Conservation (phyloP, 2,888 invertebrate species). For the Agriopis aurantiaria region DNA sequence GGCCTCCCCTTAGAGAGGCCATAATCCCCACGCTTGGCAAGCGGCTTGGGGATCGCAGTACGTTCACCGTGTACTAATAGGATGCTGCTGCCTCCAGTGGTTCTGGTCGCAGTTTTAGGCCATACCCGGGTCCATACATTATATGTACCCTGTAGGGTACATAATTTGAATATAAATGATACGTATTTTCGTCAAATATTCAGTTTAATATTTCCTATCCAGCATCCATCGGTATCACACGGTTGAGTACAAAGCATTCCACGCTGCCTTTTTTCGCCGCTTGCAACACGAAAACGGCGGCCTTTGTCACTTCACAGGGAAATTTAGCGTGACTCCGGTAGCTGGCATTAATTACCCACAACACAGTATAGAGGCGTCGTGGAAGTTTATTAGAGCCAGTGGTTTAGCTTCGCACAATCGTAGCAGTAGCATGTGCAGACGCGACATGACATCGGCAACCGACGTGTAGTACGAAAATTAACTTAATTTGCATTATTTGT, state of each 20-base stretch:
- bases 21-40: too few relatives aligned
- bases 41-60: too few relatives aligned
- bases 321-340: slow-evolving; percentile 47
- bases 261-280: slow-evolving; percentile 39
- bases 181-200: background rate
- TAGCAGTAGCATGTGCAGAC: background rate
- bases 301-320: slow-evolving; percentile 45
- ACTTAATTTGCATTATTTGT: background rate
- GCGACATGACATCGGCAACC: background rate
- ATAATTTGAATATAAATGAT: background rate
- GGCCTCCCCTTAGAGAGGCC: too few relatives aligned
- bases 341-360: slow-evolving; percentile 59
- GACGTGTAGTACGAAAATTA: background rate
- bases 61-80: too few relatives aligned
- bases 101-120: too few relatives aligned
- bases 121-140: too few relatives aligned
- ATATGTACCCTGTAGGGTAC: too few relatives aligned
- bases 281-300: slow-evolving; percentile 31
- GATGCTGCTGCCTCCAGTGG: too few relatives aligned
- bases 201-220: background rate
- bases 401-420: slow-evolving; percentile 8
- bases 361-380: slow-evolving; percentile 48
- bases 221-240: slow-evolving; percentile 5
- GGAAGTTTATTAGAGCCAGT: slow-evolving; percentile 28
- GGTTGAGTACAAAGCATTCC: slow-evolving; percentile 39